A percentile compares a stretch with the other conserved stretches of the same genome.
These are phyloP conservation scores for Poecilia gillii DNA, from an alignment of 2,797 vertebrate species.

Conservation along the genomic window DNA sequence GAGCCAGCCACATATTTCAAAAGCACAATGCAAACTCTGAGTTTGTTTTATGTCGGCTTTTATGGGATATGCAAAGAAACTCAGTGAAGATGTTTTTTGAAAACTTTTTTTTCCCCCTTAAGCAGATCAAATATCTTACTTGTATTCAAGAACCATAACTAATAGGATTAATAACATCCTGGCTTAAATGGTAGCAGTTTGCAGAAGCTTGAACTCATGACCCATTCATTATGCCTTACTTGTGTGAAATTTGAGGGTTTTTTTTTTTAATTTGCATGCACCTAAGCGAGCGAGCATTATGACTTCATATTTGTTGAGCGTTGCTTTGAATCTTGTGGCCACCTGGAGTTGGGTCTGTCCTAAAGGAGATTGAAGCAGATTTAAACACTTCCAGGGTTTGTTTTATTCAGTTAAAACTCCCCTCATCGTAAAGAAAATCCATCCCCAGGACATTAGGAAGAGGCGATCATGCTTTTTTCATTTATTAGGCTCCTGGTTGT, in stretches of 20 bases:
- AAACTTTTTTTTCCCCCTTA: neutral
- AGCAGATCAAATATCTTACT: neutral
- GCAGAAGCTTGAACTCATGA: neutral
- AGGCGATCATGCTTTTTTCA: neutral
- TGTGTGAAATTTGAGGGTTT: neutral
- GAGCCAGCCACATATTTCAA: neutral
- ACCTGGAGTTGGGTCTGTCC: neutral
- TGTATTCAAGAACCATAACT: neutral
- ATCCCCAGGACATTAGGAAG: slow-evolving; percentile 1
- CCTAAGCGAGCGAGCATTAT: neutral
- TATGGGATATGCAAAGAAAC: neutral
- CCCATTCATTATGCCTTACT: neutral
- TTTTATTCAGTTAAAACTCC: neutral
- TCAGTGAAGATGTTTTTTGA: neutral
- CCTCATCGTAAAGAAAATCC: neutral
- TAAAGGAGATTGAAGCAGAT: neutral
- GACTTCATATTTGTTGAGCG: neutral
- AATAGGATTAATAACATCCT: neutral
- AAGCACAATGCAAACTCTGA: neutral
- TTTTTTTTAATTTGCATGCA: neutral
- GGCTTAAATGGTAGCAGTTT: neutral
- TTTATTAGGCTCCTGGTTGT: slow-evolving; percentile 10
- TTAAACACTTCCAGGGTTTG: neutral
- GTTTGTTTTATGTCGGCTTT: neutral
- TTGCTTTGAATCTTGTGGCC: neutral